Evolutionary conservation across 2,797 vertebrate genomes (phyloP).

Genomic region (Karalla daura): DNA sequence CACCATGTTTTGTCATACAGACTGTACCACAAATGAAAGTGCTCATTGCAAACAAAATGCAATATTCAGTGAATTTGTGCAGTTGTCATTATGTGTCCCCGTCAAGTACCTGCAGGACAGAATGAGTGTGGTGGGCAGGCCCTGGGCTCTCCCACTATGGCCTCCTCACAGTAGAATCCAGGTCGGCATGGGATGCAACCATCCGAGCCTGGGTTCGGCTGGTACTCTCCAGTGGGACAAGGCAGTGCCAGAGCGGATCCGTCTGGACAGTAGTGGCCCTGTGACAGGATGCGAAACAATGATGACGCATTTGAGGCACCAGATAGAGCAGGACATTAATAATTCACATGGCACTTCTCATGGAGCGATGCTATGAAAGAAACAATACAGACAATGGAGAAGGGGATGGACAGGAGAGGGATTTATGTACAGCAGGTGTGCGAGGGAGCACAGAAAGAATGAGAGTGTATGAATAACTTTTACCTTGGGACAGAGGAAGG

Average conservation of each 20-base stretch:
- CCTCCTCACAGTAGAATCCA: conserved; percentile 91
- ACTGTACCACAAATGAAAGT: not conserved
- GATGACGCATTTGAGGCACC: not conserved
- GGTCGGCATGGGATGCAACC: conserved; percentile 88
- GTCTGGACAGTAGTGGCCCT: conserved; percentile 91
- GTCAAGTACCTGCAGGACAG: conserved; percentile 85
- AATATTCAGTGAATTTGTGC: not conserved
- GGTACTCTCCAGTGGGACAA: conserved; percentile 90
- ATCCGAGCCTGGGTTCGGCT: conserved; percentile 86
- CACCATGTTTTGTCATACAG: not conserved
- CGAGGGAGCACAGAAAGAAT: not conserved
- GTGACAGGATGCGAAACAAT: conserved; percentile 16
- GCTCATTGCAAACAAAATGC: not conserved
- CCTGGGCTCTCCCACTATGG: conserved; percentile 80
- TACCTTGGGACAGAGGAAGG: conserved; percentile 91
- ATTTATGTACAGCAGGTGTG: not conserved
- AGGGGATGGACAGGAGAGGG: not conserved
- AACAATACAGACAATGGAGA: conserved; percentile 6
- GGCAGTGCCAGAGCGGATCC: conserved; percentile 84
- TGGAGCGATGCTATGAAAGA: not conserved
- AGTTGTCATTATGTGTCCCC: not conserved
- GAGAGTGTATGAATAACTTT: conserved; percentile 8
- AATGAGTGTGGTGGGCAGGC: conserved; percentile 90
- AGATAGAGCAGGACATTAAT: conserved; percentile 23
- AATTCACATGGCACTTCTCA: not conserved